Evolutionary conservation across 2,113 vertebrate species (phyloP).

Genomic region (Atlantisia rogersi): DNA sequence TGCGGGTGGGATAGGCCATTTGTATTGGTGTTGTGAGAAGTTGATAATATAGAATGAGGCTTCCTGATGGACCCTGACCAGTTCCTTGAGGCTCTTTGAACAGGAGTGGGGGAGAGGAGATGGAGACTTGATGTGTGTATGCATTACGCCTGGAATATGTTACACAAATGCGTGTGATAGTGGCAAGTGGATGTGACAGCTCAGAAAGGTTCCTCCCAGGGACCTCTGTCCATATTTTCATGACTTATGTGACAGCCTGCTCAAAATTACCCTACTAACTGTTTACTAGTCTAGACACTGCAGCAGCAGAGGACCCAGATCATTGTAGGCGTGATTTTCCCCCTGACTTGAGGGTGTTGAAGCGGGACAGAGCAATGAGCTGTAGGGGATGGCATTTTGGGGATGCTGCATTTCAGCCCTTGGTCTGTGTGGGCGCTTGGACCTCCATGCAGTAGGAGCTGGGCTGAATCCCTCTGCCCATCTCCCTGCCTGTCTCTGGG

Average conservation of each 20-base stretch:
- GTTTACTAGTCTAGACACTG: background rate
- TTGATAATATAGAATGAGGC: background rate
- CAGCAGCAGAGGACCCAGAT: background rate
- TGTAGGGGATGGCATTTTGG: background rate
- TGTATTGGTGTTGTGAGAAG: background rate
- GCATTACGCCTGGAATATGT: accelerated
- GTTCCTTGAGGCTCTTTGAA: background rate
- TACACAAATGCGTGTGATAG: background rate
- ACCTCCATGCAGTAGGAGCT: background rate
- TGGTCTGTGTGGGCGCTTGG: accelerated
- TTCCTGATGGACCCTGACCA: background rate
- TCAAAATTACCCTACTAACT: background rate
- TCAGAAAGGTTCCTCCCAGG: background rate
- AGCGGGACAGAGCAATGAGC: background rate
- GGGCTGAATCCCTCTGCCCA: background rate
- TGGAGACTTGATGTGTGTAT: background rate
- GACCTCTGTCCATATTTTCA: background rate
- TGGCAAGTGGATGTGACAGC: background rate
- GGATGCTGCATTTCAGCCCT: background rate
- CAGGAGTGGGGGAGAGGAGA: background rate
- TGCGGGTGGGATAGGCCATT: background rate
- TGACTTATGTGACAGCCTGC: background rate
- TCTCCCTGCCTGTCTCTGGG: background rate
- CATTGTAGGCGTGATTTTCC: background rate
- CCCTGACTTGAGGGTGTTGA: accelerated